Percentiles rank a stretch among this genome's conserved stretches.
phyloP scores from a whole-genome alignment of 2,888 invertebrate genomes.

The Agriopis marginaria region DNA sequence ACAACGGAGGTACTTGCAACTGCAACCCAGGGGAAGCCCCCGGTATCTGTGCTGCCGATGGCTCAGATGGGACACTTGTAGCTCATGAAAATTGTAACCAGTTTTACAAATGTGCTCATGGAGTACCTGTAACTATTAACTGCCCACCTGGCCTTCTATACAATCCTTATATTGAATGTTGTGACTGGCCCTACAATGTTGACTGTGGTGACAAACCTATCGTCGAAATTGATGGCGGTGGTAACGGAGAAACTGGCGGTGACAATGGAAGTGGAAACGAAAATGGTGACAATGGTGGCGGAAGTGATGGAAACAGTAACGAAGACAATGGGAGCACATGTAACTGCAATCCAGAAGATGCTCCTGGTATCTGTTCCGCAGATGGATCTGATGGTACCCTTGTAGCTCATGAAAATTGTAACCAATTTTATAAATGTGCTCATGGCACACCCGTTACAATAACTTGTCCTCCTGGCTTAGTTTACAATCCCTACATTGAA shows the following conservation, averaged over 20 bases:
- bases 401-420: constrained; percentile 58
- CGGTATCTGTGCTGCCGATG: constrained; percentile 52
- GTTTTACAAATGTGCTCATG: constrained; percentile 57
- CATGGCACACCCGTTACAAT: constrained; percentile 39
- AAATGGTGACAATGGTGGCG: constrained; percentile 14
- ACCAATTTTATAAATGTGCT: constrained; percentile 51
- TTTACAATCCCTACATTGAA: constrained; percentile 50
- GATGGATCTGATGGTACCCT: constrained; percentile 52
- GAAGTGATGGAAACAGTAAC: neutral
- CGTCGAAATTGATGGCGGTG: constrained; percentile 39
- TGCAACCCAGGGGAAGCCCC: constrained; percentile 56
- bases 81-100: constrained; percentile 62
- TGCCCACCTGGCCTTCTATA: constrained; percentile 53
- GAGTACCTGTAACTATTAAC: constrained; percentile 49
- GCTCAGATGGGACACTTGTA: constrained; percentile 53
- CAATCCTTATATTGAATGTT: constrained; percentile 52
- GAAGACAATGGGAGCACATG: constrained; percentile 23
- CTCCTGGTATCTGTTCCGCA: constrained; percentile 51
- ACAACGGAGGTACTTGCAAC: constrained; percentile 20
- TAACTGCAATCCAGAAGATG: constrained; percentile 46
- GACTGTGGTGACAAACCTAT: constrained; percentile 56
- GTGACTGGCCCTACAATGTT: constrained; percentile 62
- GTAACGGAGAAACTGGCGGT: constrained; percentile 23
- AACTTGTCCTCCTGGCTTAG: constrained; percentile 41
- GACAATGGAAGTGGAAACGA: constrained; percentile 20